Evolutionary conservation across 2,888 invertebrate species (phyloP).

Genomic region (Maniola hyperantus): DNA sequence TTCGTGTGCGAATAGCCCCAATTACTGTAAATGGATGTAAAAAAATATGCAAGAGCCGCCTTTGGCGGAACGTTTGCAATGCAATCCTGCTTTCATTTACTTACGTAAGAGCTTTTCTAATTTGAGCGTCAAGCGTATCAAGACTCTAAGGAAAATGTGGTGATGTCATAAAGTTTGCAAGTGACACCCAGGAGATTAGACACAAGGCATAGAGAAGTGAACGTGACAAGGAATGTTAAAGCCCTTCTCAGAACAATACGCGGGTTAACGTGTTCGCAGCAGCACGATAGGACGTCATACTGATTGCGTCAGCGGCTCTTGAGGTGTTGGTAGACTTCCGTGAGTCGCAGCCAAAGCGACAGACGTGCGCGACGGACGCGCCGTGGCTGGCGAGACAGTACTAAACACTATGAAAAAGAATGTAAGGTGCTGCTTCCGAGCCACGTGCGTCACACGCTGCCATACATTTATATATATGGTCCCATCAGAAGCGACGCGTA

Average conservation of each 20-base stretch:
- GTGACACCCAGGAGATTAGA: constrained; percentile 72
- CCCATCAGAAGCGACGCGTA: too few relatives aligned
- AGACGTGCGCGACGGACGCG: too few relatives aligned
- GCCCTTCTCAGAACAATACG: background rate
- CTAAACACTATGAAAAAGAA: too few relatives aligned
- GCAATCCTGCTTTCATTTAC: background rate
- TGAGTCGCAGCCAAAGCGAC: too few relatives aligned
- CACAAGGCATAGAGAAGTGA: constrained; percentile 69
- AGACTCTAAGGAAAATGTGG: constrained; percentile 43
- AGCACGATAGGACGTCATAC: background rate
- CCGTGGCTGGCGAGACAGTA: too few relatives aligned
- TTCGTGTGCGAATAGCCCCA: constrained; percentile 26
- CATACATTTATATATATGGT: too few relatives aligned
- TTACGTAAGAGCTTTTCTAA: constrained; percentile 19
- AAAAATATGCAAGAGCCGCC: constrained; percentile 18
- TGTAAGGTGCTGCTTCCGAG: too few relatives aligned
- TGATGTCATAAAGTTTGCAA: constrained; percentile 49
- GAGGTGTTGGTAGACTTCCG: background rate
- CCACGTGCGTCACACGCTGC: too few relatives aligned
- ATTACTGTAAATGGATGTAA: constrained; percentile 27
- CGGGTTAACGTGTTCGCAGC: background rate
- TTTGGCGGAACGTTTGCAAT: constrained; percentile 15
- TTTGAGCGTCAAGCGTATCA: constrained; percentile 27
- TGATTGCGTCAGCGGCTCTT: background rate
- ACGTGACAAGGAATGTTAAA: constrained; percentile 58